Evolutionary conservation across 2,888 invertebrate genomes (phyloP), one percentile per base, ranked within the genome.

Genomic region (Pandemis corylana): DNA sequence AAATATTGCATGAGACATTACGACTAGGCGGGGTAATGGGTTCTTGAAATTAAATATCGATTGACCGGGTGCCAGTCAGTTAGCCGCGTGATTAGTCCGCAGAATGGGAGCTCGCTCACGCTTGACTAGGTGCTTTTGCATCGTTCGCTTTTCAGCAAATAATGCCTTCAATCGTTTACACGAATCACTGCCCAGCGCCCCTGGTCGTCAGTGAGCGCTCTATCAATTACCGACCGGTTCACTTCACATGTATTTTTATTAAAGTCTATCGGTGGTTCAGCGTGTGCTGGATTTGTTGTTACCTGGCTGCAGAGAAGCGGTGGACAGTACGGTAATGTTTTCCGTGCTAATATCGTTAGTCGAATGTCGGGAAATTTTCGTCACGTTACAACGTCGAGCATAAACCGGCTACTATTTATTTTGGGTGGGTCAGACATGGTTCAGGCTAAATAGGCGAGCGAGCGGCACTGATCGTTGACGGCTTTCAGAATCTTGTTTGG

Each of bases 41-140:
- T 82, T 83, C 83, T 82, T 83, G 81, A 84, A 87, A 86, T 88
- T 84, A 76, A 77, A 77, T 74, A 71, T 75, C 76, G 87, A 89
- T 88, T 89, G 88, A 86, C 85, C 85, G 85, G 82, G 77, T 83
- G 82, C 82, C 84, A 89, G 88, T 87, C 88, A 87, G 87, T 87
- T 87, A 85, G 81, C 81, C 85, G 86, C 83, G 82, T 86, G 86
- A 89, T 88, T 88, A 88, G 83, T 80, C 82, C 82, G 80, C 80
- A 79, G 78, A 78, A 77, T 77, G 76, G 68, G 62, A 76, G 78
- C 78, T 78, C 79, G 80, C 82, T 81, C 86, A 88, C 90, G 89
- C 86, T 90, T 89, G 87, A 91, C 90, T 90, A 86, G 86, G 80
- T 83, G 85, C 89, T 87, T 88, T 89, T 87, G 86, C 88, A 87